Base-by-base conservation (phyloP, 1,140 invertebrate species). In the Drosophila subobscura region DNA sequence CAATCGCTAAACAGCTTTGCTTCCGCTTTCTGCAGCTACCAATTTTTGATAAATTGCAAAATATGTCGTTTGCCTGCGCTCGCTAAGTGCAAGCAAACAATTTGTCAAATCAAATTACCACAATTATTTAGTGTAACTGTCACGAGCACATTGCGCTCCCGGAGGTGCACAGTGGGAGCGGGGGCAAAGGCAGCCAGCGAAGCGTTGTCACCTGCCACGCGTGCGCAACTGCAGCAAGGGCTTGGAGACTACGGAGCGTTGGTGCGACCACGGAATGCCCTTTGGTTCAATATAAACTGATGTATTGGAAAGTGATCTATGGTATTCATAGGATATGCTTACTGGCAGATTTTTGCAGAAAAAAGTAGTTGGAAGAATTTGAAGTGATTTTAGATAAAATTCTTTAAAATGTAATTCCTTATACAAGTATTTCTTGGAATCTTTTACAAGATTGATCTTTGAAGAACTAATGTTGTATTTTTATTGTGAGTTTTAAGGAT, bases 31-130 rank as follows among this genome's bases (percentile, higher is more conserved):
- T 45, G 50, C 46, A 20, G 29, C 45, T 64, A 49, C 49, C 50
- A 55, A 61, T 78, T 66, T 74, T 59, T 41, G 37, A 66, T 46
- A 77, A 65, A 77, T 86, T 80, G 67, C 81, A 77, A 79, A 84
- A 79, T 67, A 60, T 79, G 46, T 45, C 60, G 27, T 47, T 52
- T 49, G 45, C 22, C 57, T 58, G 50, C 64, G 72, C 64, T 81
- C 65, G 70, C 71, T 61, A 88, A 88, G 63, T 78, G 83, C 75
- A 81, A 54, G 66, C 84, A 63, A 76, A 81, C 79, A 79, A 88
- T 83, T 88, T 88, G 83, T 86, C 44, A 89, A 88, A 83, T 88
- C 66, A 83, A 88, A 89, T 89, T 89, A 79, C 67, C 37, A 44
- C 72, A 67, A 81, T 84, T 76, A 89, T 70, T 76, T 61, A 86